Conservation (phyloP, 2,888 invertebrate species). For the Drosophila nr. perissopoda region DNA sequence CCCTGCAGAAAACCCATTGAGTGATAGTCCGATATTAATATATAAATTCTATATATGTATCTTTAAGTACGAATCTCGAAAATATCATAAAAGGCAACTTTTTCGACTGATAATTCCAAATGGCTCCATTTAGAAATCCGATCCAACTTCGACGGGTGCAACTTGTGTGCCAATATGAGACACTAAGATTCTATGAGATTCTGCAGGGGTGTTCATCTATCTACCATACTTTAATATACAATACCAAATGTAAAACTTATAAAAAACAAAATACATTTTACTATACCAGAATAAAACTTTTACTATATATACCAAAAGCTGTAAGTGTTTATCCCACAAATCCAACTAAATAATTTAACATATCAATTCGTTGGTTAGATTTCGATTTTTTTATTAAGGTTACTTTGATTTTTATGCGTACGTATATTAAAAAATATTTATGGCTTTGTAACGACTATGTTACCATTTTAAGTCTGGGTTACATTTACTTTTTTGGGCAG, state of each 20-base stretch:
- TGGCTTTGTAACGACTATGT: constrained; percentile 70
- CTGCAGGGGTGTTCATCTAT: constrained; percentile 60
- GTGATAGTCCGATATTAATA: constrained; percentile 12
- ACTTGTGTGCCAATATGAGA: constrained; percentile 23
- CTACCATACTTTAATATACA: constrained; percentile 63
- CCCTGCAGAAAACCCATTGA: constrained; percentile 39
- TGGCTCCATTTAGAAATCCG: constrained; percentile 44
- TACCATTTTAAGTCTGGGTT: constrained; percentile 56
- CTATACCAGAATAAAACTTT: constrained; percentile 66
- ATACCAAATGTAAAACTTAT: constrained; percentile 60
- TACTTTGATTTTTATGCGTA: constrained; percentile 42
- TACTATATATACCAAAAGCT: constrained; percentile 55
- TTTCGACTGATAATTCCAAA: constrained; percentile 39
- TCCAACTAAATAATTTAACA: constrained; percentile 38
- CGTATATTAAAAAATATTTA: constrained; percentile 60
- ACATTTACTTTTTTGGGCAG: constrained; percentile 38
- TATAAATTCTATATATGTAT: constrained; percentile 22
- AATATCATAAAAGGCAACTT: constrained; percentile 40
- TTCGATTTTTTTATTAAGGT: constrained; percentile 64
- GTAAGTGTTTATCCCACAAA: constrained; percentile 10
- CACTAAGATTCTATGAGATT: constrained; percentile 19
- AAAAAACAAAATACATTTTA: constrained; percentile 59
- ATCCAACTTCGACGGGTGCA: constrained; percentile 29
- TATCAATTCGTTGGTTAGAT: constrained; percentile 70
- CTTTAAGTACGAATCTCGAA: constrained; percentile 22